A percentile compares a stretch with the other conserved stretches of the same genome.
Conservation (phyloP, 2,113 vertebrate genomes). For the Sphyrna mokarran region DNA sequence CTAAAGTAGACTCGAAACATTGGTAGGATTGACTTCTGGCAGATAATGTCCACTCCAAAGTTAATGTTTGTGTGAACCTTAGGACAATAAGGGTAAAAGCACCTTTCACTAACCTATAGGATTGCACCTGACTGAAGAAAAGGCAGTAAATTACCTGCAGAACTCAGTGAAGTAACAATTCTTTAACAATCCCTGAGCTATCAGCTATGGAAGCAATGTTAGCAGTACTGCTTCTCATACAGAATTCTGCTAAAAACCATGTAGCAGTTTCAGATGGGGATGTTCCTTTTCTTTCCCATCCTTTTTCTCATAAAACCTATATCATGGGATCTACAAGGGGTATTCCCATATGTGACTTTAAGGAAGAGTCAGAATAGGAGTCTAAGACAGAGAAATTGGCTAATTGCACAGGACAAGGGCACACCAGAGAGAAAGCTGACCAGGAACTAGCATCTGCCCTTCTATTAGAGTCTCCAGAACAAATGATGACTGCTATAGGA, state of each 20-base stretch:
- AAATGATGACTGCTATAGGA: background rate
- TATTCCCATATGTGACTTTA: background rate
- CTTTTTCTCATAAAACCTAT: background rate
- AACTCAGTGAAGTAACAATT: too few relatives aligned
- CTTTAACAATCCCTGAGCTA: background rate
- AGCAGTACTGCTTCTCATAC: background rate
- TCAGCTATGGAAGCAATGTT: background rate
- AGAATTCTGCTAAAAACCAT: background rate
- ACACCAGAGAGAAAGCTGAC: background rate
- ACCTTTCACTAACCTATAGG: background rate
- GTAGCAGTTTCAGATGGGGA: background rate
- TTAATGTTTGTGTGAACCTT: background rate
- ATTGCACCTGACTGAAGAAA: background rate
- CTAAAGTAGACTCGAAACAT: too few relatives aligned
- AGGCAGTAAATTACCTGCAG: background rate
- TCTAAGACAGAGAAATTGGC: background rate
- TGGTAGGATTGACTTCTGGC: too few relatives aligned
- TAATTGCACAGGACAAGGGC: background rate
- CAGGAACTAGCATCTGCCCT: background rate
- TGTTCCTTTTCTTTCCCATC: background rate
- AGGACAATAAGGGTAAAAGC: background rate
- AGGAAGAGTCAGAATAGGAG: background rate
- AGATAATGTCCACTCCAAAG: too few relatives aligned
- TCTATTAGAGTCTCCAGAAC: background rate
- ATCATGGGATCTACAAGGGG: background rate